Conservation (phyloP, 2,113 vertebrate species). For the Todiramphus saurophagus region DNA sequence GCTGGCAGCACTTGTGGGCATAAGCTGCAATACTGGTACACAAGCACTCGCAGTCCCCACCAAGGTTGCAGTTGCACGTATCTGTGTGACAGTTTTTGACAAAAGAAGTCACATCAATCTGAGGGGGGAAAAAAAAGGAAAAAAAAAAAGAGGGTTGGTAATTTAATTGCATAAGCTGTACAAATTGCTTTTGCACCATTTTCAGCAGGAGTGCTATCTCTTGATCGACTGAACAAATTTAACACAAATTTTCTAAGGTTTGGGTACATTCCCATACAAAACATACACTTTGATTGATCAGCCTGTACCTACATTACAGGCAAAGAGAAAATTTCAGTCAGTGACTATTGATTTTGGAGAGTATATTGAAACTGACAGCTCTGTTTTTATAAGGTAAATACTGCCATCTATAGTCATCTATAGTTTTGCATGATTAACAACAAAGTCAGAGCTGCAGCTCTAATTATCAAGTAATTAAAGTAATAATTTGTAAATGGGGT, state of each 20-base stretch:
- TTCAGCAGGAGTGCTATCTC: background rate
- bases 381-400: background rate
- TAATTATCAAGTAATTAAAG: background rate
- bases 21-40: constrained; percentile 95
- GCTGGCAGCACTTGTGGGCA: constrained; percentile 95
- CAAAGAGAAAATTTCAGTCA: background rate
- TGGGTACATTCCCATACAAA: background rate
- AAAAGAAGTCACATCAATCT: constrained; percentile 98
- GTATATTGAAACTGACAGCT: background rate
- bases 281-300: background rate
- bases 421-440: background rate
- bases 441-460: background rate
- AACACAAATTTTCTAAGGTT: background rate
- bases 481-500: background rate
- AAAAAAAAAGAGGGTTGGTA: background rate
- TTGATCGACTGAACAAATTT: background rate
- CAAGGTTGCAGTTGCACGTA: constrained; percentile 95
- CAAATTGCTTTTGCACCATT: background rate
- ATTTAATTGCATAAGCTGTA: background rate
- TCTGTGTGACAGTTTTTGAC: constrained; percentile 97
- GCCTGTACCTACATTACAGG: background rate
- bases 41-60: constrained; percentile 96
- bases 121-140: background rate
- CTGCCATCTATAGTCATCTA: constrained; percentile 28
- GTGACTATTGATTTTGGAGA: background rate